These are phyloP conservation scores for Andrena hattorfiana DNA, from an alignment of 2,888 invertebrate genomes.

Conservation along the genomic window DNA sequence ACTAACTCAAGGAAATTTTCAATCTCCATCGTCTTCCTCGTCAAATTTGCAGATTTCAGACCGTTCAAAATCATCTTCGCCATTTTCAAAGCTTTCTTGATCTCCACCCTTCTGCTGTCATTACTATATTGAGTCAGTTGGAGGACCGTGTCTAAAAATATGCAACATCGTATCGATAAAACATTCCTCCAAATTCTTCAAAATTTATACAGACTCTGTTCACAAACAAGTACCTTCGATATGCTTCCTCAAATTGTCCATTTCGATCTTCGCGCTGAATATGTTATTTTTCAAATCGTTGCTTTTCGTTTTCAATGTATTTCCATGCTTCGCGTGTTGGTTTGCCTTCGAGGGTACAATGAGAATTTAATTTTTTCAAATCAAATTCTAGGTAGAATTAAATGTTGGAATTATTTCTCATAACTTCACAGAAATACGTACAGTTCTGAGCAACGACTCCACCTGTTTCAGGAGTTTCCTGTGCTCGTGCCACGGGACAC, in stretches of 20 bases:
- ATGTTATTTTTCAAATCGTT: constrained; percentile 82
- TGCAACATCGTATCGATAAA: background rate
- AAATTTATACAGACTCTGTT: background rate
- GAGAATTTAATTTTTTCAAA: background rate
- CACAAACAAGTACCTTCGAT: constrained; percentile 78
- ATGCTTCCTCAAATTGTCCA: constrained; percentile 81
- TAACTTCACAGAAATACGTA: constrained; percentile 28
- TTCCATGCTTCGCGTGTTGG: constrained; percentile 85
- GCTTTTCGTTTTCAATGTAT: constrained; percentile 77
- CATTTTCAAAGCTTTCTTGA: constrained; percentile 86
- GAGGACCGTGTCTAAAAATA: constrained; percentile 73
- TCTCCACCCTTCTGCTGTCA: constrained; percentile 86
- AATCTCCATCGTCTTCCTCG: constrained; percentile 81
- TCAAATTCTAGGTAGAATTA: background rate
- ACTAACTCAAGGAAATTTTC: constrained; percentile 81
- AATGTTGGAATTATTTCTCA: background rate
- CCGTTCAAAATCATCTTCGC: constrained; percentile 85
- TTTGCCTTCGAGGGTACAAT: constrained; percentile 76
- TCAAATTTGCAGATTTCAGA: constrained; percentile 83
- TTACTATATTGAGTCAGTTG: constrained; percentile 84
- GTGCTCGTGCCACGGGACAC: constrained; percentile 79
- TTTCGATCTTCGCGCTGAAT: constrained; percentile 80
- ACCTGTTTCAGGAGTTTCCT: constrained; percentile 81
- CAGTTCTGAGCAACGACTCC: constrained; percentile 79
- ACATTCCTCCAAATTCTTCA: background rate